These are phyloP conservation scores for Galemys pyrenaicus DNA, from an alignment of 2,113 vertebrate species.

Conservation along the genomic window DNA sequence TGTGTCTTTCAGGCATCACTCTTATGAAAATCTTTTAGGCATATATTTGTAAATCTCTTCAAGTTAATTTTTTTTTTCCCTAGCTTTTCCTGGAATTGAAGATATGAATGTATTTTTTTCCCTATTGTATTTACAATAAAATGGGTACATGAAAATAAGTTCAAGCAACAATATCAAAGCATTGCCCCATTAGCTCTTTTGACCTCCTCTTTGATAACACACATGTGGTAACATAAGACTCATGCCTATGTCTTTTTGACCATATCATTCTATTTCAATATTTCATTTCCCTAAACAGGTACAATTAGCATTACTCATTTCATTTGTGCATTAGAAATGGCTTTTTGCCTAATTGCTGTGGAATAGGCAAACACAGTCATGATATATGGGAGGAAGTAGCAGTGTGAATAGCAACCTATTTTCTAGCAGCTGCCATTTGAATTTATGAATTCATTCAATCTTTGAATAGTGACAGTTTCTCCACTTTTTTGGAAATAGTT, in stretches of 20 bases:
- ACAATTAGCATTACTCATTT: not conserved
- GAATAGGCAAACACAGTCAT: not conserved
- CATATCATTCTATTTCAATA: not conserved
- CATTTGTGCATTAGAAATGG: not conserved
- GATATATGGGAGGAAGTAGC: not conserved
- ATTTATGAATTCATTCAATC: not conserved
- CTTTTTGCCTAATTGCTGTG: not conserved
- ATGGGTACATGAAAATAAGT: not conserved
- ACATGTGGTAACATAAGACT: not conserved
- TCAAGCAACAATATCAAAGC: not conserved
- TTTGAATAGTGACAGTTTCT: not conserved
- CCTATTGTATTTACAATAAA: not conserved
- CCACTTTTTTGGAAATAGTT: not conserved
- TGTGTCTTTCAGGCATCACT: not conserved
- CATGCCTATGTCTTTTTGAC: not conserved
- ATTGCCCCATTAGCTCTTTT: not conserved
- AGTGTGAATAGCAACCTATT: not conserved
- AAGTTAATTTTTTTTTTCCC: not conserved
- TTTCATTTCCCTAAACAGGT: not conserved
- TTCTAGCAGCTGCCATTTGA: not conserved
- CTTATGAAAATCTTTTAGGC: not conserved
- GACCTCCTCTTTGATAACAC: too few relatives aligned
- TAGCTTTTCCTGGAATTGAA: not conserved
- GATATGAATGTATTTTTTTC: not conserved
- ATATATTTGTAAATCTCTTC: not conserved